Evolutionary conservation across 2,797 vertebrate species (phyloP), one percentile per base, ranked within the genome.

Genomic region (Taenioides sp.): DNA sequence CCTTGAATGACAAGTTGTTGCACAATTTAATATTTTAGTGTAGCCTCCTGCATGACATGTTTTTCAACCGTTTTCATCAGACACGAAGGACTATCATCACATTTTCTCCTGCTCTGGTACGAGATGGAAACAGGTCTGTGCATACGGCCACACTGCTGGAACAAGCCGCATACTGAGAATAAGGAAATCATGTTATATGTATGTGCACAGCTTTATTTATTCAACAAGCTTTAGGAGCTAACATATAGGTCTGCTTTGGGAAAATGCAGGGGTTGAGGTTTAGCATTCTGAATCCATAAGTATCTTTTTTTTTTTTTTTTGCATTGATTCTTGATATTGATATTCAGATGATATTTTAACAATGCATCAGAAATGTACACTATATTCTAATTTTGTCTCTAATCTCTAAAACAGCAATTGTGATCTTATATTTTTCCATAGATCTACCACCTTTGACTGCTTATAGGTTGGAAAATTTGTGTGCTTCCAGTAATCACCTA

Each of bases 61-160:
- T 86, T 81, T 74, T 74, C 58, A 71, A 4, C 71, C 68, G 62
- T 78, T 76, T 22, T 60, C 75, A 54, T 83, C 70, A 68, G 6
- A 74, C 60, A 52, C 80, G 55, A 69, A 79, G 57, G 23, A 72
- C 67, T 28, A 28, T 76, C 67, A 61, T 55, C 65, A 66, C 4
- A 7, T 69, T 68, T 69, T 52, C 59, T 74, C 47, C 52, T 20
- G 49, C 77, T 72, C 17, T 6, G 25, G 66, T 72, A 52, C 23
- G 60, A 61, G 7, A 20, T 73, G 67, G 52, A 43, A 67, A 37
- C 23, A 27, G n/a, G 40, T 54, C 68, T 2, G 1, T 43, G 67
- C 5, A 22, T 57, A 20, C 0, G 5, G 47, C 11, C 12, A 4
- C 55, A 62, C n/a, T 62, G 65, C 28, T 31, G 6, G 72, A 18